phyloP scores from a whole-genome alignment of 23 tunicate species.

The Clavelina lepadiformis region DNA sequence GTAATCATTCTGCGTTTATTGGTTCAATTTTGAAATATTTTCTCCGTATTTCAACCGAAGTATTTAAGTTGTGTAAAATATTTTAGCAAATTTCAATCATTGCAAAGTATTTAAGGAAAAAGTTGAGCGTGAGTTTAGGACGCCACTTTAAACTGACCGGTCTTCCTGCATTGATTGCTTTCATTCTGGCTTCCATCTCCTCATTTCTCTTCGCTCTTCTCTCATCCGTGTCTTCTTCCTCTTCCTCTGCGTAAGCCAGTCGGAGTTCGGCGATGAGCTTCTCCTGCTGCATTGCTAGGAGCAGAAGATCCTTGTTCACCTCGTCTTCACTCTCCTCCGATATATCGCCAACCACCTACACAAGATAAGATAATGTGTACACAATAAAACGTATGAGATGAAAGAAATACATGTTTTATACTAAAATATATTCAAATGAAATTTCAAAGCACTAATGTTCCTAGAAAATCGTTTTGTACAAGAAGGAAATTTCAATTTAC shows the following conservation, averaged over 20 bases:
- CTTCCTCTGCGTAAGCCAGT: conserved; percentile 70
- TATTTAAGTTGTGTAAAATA: too few species aligned
- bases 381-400: background rate
- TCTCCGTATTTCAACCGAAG: too few species aligned
- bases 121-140: too few species aligned
- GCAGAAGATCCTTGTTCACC: conserved; percentile 79
- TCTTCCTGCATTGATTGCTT: conserved; percentile 71
- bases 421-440: background rate
- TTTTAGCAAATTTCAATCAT: too few species aligned
- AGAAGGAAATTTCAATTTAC: too few species aligned
- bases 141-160: conserved; percentile 65
- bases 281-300: conserved; percentile 92
- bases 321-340: conserved; percentile 79
- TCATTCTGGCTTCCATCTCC: conserved; percentile 90
- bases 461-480: too few species aligned
- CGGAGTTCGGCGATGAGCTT: conserved; percentile 73
- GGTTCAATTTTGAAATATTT: too few species aligned
- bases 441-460: too few species aligned
- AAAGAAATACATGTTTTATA: background rate
- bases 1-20: too few species aligned
- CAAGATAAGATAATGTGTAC: background rate
- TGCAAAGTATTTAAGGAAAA: too few species aligned
- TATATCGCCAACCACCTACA: conserved; percentile 66
- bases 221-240: conserved; percentile 63
- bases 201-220: conserved; percentile 54